Evolutionary conservation across 1,140 invertebrate species (phyloP).

Genomic region (Trichonephila clavipes): DNA sequence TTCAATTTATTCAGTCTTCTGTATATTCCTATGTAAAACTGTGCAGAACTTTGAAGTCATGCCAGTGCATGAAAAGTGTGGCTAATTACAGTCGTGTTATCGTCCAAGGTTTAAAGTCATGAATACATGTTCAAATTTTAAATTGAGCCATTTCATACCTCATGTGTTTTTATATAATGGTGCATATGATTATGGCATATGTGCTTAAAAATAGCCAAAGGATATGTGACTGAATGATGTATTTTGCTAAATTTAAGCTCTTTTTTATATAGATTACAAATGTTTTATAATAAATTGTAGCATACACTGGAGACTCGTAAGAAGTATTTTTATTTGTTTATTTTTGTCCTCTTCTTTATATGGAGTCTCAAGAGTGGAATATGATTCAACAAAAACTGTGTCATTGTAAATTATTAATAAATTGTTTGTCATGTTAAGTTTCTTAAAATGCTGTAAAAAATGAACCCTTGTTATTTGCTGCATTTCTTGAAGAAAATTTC

Average conservation of each 20-base stretch:
- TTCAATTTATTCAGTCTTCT: not conserved
- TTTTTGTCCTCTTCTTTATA: not conserved
- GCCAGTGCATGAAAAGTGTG: not conserved
- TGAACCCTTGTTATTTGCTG: too few species aligned
- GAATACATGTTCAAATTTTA: constrained; percentile 33
- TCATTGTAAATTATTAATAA: too few species aligned
- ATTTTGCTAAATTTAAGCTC: constrained; percentile 33
- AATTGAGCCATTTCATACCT: constrained; percentile 37
- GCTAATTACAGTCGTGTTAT: not conserved
- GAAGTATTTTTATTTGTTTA: not conserved
- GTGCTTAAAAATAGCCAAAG: constrained; percentile 29
- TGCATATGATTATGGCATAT: constrained; percentile 8
- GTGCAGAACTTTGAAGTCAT: constrained; percentile 19
- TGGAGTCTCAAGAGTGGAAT: not conserved
- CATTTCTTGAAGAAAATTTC: too few species aligned
- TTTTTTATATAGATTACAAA: constrained; percentile 10
- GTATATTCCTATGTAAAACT: constrained; percentile 67
- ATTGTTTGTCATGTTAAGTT: not conserved
- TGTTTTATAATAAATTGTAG: constrained; percentile 11
- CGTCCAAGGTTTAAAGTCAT: constrained; percentile 34
- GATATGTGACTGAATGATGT: constrained; percentile 30
- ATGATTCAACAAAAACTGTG: not conserved
- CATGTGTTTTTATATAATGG: constrained; percentile 39
- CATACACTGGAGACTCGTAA: not conserved
- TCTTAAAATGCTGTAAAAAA: too few species aligned